phyloP scores from a whole-genome alignment of 2,888 invertebrate species.

The Drosophila falleni region DNA sequence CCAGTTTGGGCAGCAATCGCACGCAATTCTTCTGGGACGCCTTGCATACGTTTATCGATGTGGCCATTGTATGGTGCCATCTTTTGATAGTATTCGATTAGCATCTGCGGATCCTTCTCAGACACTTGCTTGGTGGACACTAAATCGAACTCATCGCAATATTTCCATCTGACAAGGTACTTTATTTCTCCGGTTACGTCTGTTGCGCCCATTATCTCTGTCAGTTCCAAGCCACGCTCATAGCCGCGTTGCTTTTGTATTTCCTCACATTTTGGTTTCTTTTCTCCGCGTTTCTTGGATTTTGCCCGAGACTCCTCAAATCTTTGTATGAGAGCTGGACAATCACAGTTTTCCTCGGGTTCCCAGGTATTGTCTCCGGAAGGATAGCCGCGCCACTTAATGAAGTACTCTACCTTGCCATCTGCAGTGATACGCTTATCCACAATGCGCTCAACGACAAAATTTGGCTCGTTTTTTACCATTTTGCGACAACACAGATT shows the following conservation, averaged over 20 bases:
- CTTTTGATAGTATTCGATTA: slow-evolving; percentile 89
- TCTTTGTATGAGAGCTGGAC: slow-evolving; percentile 93
- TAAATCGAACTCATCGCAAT: slow-evolving; percentile 89
- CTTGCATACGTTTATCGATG: slow-evolving; percentile 80
- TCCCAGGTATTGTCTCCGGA: slow-evolving; percentile 98
- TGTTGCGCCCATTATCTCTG: slow-evolving; percentile 95
- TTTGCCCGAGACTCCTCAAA: slow-evolving; percentile 91
- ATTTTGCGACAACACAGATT: slow-evolving; percentile 43
- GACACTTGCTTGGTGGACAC: slow-evolving; percentile 88
- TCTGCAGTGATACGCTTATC: slow-evolving; percentile 90
- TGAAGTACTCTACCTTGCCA: slow-evolving; percentile 90
- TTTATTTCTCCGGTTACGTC: slow-evolving; percentile 94
- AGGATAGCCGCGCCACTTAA: slow-evolving; percentile 93
- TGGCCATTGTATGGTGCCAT: slow-evolving; percentile 84
- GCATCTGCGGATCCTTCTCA: slow-evolving; percentile 88
- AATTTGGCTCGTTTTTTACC: slow-evolving; percentile 88
- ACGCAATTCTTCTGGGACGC: slow-evolving; percentile 81
- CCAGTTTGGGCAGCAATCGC: slow-evolving; percentile 55
- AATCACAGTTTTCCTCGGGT: slow-evolving; percentile 96
- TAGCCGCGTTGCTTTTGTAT: slow-evolving; percentile 90
- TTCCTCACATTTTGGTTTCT: slow-evolving; percentile 87
- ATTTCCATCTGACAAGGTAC: slow-evolving; percentile 96
- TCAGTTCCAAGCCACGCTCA: slow-evolving; percentile 91
- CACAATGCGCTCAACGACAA: slow-evolving; percentile 95
- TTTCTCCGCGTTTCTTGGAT: slow-evolving; percentile 86